Evolutionary conservation across 1,140 invertebrate species (phyloP).

Genomic region (Dendroctonus ponderosae): DNA sequence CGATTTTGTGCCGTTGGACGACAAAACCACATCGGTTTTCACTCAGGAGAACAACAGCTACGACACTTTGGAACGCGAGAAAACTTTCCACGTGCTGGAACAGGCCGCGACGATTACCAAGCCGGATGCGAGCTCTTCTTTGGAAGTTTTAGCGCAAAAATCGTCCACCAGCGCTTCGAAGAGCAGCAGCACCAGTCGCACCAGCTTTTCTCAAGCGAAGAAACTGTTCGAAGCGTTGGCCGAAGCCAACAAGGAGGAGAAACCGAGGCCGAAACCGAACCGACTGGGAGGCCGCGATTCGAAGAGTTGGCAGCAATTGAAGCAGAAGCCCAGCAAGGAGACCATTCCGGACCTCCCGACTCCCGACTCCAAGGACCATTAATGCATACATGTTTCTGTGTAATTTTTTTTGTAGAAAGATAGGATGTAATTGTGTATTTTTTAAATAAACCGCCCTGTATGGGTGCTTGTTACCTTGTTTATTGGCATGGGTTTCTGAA

Average conservation of each 20-base stretch:
- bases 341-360: not conserved
- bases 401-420: too few relatives aligned
- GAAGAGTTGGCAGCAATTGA: conserved; percentile 10
- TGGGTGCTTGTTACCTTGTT: too few relatives aligned
- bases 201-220: conserved; percentile 34
- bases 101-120: conserved; percentile 14
- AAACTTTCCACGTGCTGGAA: conserved; percentile 32
- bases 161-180: conserved; percentile 13
- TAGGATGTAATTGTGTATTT: too few relatives aligned
- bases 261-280: not conserved
- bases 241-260: conserved; percentile 26
- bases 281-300: conserved; percentile 7
- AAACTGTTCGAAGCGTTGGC: conserved; percentile 33
- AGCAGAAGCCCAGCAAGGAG: not conserved
- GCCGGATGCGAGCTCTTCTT: not conserved
- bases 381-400: not conserved
- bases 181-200: conserved; percentile 16
- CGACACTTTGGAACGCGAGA: conserved; percentile 35
- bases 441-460: too few relatives aligned
- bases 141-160: conserved; percentile 24
- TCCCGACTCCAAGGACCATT: not conserved
- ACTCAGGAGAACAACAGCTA: conserved; percentile 19
- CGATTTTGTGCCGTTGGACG: conserved; percentile 37
- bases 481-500: too few relatives aligned
- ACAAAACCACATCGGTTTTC: conserved; percentile 29